Evolutionary conservation across 1,140 invertebrate genomes (phyloP).

Genomic region (Tetraneura akinire): DNA sequence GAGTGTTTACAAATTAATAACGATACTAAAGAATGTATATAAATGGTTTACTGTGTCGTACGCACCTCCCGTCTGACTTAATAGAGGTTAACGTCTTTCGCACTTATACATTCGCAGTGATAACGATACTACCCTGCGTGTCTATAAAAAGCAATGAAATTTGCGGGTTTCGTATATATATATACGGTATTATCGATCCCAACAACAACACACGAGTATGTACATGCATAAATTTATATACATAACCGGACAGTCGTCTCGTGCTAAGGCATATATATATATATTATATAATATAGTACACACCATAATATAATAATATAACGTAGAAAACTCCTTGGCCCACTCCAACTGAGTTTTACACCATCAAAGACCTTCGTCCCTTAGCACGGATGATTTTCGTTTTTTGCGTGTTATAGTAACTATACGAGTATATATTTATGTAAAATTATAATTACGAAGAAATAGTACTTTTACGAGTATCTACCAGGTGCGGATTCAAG

Average conservation of each 20-base stretch:
- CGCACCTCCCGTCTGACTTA: background rate
- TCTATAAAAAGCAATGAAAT: background rate
- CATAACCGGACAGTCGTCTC: background rate
- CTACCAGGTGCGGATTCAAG: too few species aligned
- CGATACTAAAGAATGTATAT: too few species aligned
- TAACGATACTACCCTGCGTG: background rate
- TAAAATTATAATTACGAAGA: too few species aligned
- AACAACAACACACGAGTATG: background rate
- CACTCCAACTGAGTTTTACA: background rate
- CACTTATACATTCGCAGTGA: background rate
- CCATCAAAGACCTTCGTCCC: background rate
- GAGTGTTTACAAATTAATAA: too few species aligned
- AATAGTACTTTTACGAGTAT: too few species aligned
- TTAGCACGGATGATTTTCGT: background rate
- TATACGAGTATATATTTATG: too few species aligned
- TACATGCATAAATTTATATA: background rate
- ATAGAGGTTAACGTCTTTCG: constrained; percentile 25
- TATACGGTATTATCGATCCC: too few species aligned
- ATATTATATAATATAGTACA: background rate
- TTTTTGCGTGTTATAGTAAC: background rate
- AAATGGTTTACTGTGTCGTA: too few species aligned
- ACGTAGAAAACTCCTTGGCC: background rate
- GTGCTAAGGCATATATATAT: background rate
- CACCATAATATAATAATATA: too few species aligned
- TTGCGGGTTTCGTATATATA: too few species aligned